Evolutionary conservation across 2,888 invertebrate genomes (phyloP).

Genomic region (Acanthoscelides obtectus): DNA sequence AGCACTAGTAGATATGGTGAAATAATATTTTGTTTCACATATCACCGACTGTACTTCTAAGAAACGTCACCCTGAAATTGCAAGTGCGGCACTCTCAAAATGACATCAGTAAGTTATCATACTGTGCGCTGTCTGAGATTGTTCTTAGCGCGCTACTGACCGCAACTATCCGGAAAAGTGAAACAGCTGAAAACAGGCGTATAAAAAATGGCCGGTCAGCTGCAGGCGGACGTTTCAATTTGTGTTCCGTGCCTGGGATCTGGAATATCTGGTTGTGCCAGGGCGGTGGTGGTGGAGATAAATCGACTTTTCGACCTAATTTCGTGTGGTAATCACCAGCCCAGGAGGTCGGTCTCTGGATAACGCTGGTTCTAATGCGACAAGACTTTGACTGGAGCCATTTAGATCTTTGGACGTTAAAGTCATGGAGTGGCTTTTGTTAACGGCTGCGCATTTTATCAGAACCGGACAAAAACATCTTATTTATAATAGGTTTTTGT

Average conservation of each 20-base stretch:
- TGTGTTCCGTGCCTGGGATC: conserved; percentile 1
- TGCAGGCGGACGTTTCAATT: conserved; percentile 1
- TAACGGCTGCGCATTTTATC: no score
- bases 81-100: no score
- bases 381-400: conserved; percentile 4
- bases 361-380: background rate
- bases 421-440: background rate
- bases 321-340: conserved; percentile 4
- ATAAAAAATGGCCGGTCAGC: background rate
- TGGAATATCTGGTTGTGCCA: background rate
- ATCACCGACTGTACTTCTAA: no score
- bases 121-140: no score
- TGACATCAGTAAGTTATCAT: no score
- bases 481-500: no score
- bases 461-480: no score
- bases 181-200: background rate
- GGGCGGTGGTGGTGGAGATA: conserved; percentile 2
- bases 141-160: background rate
- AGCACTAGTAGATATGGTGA: no score
- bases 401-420: background rate
- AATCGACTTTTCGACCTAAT: conserved; percentile 11
- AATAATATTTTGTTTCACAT: no score
- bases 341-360: conserved; percentile 7
- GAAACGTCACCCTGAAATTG: no score
- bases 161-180: background rate